Percentiles rank a stretch among this genome's conserved stretches.
phyloP scores from a whole-genome alignment of 1,140 invertebrate genomes.

The Leptinotarsa lineolata region DNA sequence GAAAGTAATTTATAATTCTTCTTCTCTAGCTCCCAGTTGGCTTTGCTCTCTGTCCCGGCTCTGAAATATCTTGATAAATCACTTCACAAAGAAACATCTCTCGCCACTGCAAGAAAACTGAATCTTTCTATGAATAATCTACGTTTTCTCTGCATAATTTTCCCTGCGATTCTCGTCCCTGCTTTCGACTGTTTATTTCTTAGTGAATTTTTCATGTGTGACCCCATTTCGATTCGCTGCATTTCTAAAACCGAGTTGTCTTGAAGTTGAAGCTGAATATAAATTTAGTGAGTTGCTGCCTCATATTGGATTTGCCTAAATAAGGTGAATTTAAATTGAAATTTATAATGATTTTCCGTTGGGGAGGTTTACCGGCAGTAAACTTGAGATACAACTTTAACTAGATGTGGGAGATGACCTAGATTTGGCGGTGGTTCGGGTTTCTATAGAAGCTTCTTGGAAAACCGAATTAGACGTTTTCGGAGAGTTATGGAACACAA shows the following conservation, averaged over 20 bases:
- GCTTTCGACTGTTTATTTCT: not conserved
- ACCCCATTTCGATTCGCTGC: not conserved
- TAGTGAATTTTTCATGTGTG: slow-evolving; percentile 6
- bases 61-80: not conserved
- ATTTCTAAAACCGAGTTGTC: not conserved
- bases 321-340: slow-evolving; percentile 15
- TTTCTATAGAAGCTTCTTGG: too few species aligned
- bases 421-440: not conserved
- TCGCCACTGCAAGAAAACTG: not conserved
- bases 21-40: not conserved
- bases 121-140: slow-evolving; percentile 4
- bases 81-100: not conserved
- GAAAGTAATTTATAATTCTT: slow-evolving; percentile 1
- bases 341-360: slow-evolving; percentile 7
- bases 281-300: not conserved
- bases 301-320: slow-evolving; percentile 7
- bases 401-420: not conserved
- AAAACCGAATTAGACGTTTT: too few species aligned
- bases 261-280: not conserved
- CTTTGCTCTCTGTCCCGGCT: not conserved
- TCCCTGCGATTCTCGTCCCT: not conserved
- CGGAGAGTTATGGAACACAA: too few species aligned
- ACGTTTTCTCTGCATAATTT: not conserved
- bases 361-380: not conserved
- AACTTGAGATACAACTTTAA: not conserved